phyloP scores from a whole-genome alignment of 2,888 invertebrate species.

The Plebejus argus region DNA sequence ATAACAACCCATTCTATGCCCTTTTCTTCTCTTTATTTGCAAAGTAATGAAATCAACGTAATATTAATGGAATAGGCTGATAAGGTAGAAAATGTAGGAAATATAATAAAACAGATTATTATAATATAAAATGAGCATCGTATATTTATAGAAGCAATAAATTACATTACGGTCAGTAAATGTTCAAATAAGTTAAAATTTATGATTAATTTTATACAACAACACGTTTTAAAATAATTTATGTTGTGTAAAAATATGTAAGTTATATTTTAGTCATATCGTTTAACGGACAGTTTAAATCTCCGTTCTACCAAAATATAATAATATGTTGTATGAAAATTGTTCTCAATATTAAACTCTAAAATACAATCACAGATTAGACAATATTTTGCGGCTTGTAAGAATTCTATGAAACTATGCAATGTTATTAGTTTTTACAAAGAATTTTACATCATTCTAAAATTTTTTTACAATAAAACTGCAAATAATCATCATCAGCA shows the following conservation, averaged over 20 bases:
- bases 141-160: slow-evolving; percentile 37
- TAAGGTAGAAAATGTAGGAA: slow-evolving; percentile 1
- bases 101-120: slow-evolving; percentile 3
- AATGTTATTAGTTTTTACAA: too few species aligned
- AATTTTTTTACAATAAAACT: too few species aligned
- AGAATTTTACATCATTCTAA: too few species aligned
- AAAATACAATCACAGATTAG: background rate
- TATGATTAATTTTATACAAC: slow-evolving; percentile 26
- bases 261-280: slow-evolving; percentile 13
- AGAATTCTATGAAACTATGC: too few species aligned
- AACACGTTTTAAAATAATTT: slow-evolving; percentile 25
- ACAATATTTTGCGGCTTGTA: background rate
- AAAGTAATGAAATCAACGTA: slow-evolving; percentile 19
- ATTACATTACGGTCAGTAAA: slow-evolving; percentile 38
- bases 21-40: slow-evolving; percentile 32
- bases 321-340: background rate
- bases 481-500: too few species aligned
- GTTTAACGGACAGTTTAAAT: background rate
- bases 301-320: background rate
- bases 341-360: background rate
- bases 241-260: slow-evolving; percentile 26
- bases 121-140: slow-evolving; percentile 8
- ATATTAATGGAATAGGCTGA: background rate
- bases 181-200: slow-evolving; percentile 35
- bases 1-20: slow-evolving; percentile 41